Percentiles rank a stretch among this genome's conserved stretches.
These are phyloP conservation scores for Aphidius colemani DNA, from an alignment of 2,888 invertebrate genomes.

Conservation along the genomic window DNA sequence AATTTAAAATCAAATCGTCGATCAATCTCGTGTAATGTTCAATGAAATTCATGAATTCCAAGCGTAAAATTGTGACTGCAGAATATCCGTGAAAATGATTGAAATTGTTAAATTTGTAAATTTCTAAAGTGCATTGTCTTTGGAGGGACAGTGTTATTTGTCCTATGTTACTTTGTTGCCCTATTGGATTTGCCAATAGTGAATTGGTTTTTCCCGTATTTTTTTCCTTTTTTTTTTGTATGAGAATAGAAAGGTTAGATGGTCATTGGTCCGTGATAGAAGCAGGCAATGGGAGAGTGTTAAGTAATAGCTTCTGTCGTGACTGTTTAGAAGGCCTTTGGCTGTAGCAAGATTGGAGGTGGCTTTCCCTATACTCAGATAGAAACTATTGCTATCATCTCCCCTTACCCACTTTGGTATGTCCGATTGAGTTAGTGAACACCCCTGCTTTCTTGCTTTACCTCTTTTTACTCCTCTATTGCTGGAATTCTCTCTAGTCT, in stretches of 20 bases:
- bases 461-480: slow-evolving; percentile 29
- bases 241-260: background rate
- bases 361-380: slow-evolving; percentile 47
- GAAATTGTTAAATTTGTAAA: slow-evolving; percentile 34
- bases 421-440: slow-evolving; percentile 52
- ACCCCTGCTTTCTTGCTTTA: slow-evolving; percentile 29
- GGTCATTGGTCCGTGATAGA: slow-evolving; percentile 2
- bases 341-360: slow-evolving; percentile 49
- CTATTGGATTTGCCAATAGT: slow-evolving; percentile 4
- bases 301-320: slow-evolving; percentile 53
- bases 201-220: slow-evolving; percentile 11
- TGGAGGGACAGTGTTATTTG: slow-evolving; percentile 2
- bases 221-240: slow-evolving; percentile 6
- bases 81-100: slow-evolving; percentile 43
- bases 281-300: slow-evolving; percentile 23
- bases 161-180: slow-evolving; percentile 17
- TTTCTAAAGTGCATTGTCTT: slow-evolving; percentile 8
- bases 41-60: slow-evolving; percentile 29
- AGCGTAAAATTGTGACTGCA: slow-evolving; percentile 21
- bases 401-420: slow-evolving; percentile 44
- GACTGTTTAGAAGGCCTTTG: slow-evolving; percentile 48
- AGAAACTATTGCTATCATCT: slow-evolving; percentile 46
- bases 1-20: slow-evolving; percentile 28
- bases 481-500: slow-evolving; percentile 25
- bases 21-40: slow-evolving; percentile 9